A percentile compares a stretch with the other conserved stretches of the same genome.
phyloP scores from a whole-genome alignment of 1,140 invertebrate species.

The Cherax quadricarinatus region DNA sequence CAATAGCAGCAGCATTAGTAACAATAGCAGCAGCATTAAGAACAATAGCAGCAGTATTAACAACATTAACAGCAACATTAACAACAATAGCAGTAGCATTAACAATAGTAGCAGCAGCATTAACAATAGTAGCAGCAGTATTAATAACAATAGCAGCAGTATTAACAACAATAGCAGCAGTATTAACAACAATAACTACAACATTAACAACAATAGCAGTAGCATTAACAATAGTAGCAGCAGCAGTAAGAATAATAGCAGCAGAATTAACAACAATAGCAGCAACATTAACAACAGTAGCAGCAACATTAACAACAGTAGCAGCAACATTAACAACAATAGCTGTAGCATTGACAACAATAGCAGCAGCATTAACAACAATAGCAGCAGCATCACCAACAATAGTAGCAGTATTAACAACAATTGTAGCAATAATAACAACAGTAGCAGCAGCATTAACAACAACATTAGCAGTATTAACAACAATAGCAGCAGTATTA shows the following conservation, averaged over 20 bases:
- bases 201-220: not conserved
- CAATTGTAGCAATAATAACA: not conserved
- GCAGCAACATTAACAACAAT: not conserved
- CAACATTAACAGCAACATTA: too few species aligned
- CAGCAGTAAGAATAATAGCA: not conserved
- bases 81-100: not conserved
- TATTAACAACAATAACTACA: not conserved
- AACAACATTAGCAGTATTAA: not conserved
- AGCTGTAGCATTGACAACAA: not conserved
- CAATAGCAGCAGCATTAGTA: not conserved
- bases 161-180: not conserved
- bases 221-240: not conserved
- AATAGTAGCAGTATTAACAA: not conserved
- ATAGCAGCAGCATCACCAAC: not conserved
- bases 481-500: constrained; percentile 22
- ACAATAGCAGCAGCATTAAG: not conserved
- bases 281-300: not conserved
- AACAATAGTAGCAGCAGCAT: not conserved
- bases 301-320: not conserved
- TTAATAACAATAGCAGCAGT: constrained; percentile 5
- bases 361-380: not conserved
- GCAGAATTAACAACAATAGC: not conserved
- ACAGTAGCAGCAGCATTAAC: not conserved
- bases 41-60: not conserved
- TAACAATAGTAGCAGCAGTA: not conserved